A percentile compares a stretch with the other conserved stretches of the same genome.
Conservation (phyloP, 2,113 vertebrate species). For the Bubo scandiacus region DNA sequence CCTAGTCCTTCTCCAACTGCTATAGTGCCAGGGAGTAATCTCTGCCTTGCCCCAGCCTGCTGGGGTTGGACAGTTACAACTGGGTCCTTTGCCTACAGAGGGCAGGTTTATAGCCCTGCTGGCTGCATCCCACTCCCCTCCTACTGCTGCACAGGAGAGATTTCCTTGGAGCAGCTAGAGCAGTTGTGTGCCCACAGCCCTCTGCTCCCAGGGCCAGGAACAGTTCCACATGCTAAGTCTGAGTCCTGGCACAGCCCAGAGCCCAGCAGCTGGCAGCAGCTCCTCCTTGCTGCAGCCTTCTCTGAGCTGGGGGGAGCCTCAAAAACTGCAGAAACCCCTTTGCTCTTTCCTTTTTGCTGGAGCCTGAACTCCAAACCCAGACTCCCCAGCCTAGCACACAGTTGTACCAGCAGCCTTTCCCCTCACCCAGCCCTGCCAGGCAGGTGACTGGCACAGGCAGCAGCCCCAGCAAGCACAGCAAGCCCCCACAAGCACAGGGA, state of each 20-base stretch:
- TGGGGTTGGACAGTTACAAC: background rate
- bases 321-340: background rate
- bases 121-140: background rate
- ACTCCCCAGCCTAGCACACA: background rate
- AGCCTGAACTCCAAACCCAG: background rate
- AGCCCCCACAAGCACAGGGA: background rate
- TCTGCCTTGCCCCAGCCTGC: background rate
- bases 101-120: background rate
- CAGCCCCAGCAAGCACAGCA: background rate
- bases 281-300: background rate
- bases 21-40: background rate
- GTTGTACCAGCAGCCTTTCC: background rate
- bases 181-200: background rate
- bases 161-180: background rate
- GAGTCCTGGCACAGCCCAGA: background rate
- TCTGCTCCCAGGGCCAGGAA: background rate
- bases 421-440: background rate
- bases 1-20: background rate
- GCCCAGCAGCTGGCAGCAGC: background rate
- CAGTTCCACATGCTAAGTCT: background rate
- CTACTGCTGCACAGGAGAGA: background rate
- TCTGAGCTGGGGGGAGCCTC: background rate
- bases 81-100: background rate
- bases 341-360: background rate
- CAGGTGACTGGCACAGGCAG: slow-evolving; percentile 1